A percentile compares a stretch with the other conserved stretches of the same genome.
These are phyloP conservation scores for Xanthia icteritia DNA, from an alignment of 2,888 invertebrate species.

Conservation along the genomic window DNA sequence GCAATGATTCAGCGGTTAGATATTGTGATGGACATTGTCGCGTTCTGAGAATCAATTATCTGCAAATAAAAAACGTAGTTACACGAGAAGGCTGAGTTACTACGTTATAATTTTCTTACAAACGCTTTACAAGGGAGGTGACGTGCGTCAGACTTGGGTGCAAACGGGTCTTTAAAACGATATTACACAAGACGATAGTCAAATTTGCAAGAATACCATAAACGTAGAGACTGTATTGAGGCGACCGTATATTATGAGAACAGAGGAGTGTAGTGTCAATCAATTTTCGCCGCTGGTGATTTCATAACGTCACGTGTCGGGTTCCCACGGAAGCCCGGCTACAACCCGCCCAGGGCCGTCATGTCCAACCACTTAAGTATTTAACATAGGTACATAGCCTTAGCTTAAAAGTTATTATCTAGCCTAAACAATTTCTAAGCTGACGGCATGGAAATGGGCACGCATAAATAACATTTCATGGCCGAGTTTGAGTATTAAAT, in stretches of 20 bases:
- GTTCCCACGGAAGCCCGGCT: conserved; percentile 89
- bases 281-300: conserved; percentile 88
- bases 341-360: conserved; percentile 87
- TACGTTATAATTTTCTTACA: conserved; percentile 45
- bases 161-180: conserved; percentile 44
- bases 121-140: conserved; percentile 34
- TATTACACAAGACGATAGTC: conserved; percentile 50
- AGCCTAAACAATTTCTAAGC: conserved; percentile 87
- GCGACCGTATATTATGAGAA: conserved; percentile 70
- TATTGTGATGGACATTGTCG: conserved; percentile 40
- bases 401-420: conserved; percentile 89
- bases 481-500: conserved; percentile 82
- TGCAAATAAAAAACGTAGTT: conserved; percentile 31
- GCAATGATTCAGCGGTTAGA: conserved; percentile 49
- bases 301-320: conserved; percentile 87
- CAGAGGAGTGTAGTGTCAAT: conserved; percentile 81
- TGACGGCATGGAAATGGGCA: conserved; percentile 87
- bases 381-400: conserved; percentile 88
- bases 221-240: conserved; percentile 57
- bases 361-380: conserved; percentile 89
- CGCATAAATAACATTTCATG: conserved; percentile 86
- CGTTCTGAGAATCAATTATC: conserved; percentile 57
- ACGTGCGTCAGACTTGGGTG: conserved; percentile 26
- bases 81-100: conserved; percentile 43
- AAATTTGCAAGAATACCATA: conserved; percentile 58